A percentile compares a stretch with the other conserved stretches of the same genome.
Evolutionary conservation across 1,140 invertebrate species (phyloP).

Genomic region (Metopolophium dirhodum): DNA sequence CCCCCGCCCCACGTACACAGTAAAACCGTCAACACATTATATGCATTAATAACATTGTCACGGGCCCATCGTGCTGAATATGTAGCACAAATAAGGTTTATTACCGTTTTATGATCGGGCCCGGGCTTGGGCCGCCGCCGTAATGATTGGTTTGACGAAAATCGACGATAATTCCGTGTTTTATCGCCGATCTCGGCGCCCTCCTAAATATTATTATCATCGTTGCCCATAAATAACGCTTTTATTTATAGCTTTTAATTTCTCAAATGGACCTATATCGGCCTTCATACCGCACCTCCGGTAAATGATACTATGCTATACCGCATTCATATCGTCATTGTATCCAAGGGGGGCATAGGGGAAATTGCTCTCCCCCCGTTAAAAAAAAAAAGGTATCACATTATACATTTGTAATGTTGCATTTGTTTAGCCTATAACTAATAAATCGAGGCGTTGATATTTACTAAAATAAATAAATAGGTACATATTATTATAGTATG

Average conservation of each 20-base stretch:
- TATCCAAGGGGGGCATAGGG: too few relatives aligned
- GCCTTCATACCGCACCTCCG: background rate
- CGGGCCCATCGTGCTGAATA: background rate
- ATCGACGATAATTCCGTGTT: constrained; percentile 46
- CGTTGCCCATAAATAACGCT: constrained; percentile 43
- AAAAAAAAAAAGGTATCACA: too few relatives aligned
- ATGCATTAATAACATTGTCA: constrained; percentile 51
- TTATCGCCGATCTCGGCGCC: constrained; percentile 34
- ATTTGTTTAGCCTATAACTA: too few relatives aligned
- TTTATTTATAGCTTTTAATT: constrained; percentile 54
- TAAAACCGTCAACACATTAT: constrained; percentile 44
- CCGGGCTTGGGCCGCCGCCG: background rate
- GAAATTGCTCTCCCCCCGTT: too few relatives aligned
- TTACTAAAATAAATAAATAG: too few relatives aligned
- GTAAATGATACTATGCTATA: background rate
- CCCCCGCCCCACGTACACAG: background rate
- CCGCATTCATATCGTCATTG: background rate
- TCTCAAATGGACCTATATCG: constrained; percentile 39
- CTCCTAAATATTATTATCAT: constrained; percentile 25
- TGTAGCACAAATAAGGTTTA: constrained; percentile 53
- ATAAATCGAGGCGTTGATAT: too few relatives aligned
- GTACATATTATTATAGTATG: too few relatives aligned
- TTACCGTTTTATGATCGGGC: constrained; percentile 44
- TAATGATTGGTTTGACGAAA: constrained; percentile 52
- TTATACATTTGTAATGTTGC: too few relatives aligned